Evolutionary conservation across 1,140 invertebrate species (phyloP).

Genomic region (Aphelinus certus): DNA sequence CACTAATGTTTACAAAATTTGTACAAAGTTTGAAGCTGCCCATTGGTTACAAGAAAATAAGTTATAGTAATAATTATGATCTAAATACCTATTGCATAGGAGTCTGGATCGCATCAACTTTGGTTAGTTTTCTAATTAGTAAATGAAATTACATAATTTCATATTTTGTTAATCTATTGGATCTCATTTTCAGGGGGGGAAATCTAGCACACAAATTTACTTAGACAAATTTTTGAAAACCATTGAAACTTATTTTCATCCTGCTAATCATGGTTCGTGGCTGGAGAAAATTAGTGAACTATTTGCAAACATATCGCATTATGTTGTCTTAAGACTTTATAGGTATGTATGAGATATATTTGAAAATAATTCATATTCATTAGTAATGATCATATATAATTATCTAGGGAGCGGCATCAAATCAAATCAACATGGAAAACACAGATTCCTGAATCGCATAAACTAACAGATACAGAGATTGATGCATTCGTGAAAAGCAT

Average conservation of each 20-base stretch:
- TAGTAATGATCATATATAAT: constrained; percentile 3
- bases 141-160: not conserved
- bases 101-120: constrained; percentile 55
- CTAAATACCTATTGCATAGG: constrained; percentile 71
- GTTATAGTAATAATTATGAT: constrained; percentile 59
- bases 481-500: constrained; percentile 83
- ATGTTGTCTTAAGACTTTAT: constrained; percentile 25
- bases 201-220: constrained; percentile 74
- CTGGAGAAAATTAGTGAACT: constrained; percentile 68
- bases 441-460: constrained; percentile 73
- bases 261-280: constrained; percentile 87
- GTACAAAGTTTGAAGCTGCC: constrained; percentile 81
- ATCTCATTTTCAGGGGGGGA: constrained; percentile 26
- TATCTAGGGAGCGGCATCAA: constrained; percentile 30
- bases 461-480: constrained; percentile 84
- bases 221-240: constrained; percentile 84
- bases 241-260: constrained; percentile 89
- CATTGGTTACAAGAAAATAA: constrained; percentile 75
- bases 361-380: not conserved
- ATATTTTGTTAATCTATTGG: not conserved
- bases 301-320: constrained; percentile 26
- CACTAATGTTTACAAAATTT: constrained; percentile 84
- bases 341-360: constrained; percentile 18
- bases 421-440: constrained; percentile 74
- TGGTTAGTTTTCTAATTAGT: constrained; percentile 29